Evolutionary conservation across 2,888 invertebrate genomes (phyloP), one percentile per base, ranked within the genome.

Genomic region (Carpatolechia fugitivella): DNA sequence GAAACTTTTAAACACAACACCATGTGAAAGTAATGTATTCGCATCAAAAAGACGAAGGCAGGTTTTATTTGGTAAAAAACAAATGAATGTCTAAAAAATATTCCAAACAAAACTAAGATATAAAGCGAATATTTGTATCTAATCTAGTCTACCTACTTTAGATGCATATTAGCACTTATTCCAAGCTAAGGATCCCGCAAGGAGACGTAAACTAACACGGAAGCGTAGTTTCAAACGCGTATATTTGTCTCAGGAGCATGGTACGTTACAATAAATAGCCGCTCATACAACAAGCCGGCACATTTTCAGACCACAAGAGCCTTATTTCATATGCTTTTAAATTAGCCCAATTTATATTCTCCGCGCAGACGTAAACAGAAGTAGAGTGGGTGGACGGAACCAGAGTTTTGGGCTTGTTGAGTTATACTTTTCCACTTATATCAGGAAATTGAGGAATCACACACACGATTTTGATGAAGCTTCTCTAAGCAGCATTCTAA

Each of bases 341-440:
- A 80, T 78, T 70, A 72, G 67, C 59, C 60, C 72, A 73, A 79
- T 82, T 79, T 76, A 74, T 78, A 80, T 80, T 81, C 80, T 66
- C 63, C 56, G 29, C 58, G 62, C 71, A 66, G 58, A 62, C 68
- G 69, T 68, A 72, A 76, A 73, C 69, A 75, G 36, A 8, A 11
- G n/a, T 14, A 13, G n/a, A 35, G 5, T 5, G 3, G 31, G 46
- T 44, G 24, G 35, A 49, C 35, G 35, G 33, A 35, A 11, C n/a
- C 31, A 35, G 48, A 48, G 44, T 44, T 44, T 44, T 44, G n/a
- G 18, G 40, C 2, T 24, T 24, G 24, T 3, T 6, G 24, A 24
- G 24, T 24, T 24, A 6, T 24, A 24, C 24, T 24, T 24, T 24
- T 24, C 24, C n/a, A n/a, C n/a, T n/a, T n/a, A n/a, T n/a, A n/a